These are phyloP conservation scores for Chrosomus eos DNA, from an alignment of 2,797 vertebrate species.

Conservation along the genomic window DNA sequence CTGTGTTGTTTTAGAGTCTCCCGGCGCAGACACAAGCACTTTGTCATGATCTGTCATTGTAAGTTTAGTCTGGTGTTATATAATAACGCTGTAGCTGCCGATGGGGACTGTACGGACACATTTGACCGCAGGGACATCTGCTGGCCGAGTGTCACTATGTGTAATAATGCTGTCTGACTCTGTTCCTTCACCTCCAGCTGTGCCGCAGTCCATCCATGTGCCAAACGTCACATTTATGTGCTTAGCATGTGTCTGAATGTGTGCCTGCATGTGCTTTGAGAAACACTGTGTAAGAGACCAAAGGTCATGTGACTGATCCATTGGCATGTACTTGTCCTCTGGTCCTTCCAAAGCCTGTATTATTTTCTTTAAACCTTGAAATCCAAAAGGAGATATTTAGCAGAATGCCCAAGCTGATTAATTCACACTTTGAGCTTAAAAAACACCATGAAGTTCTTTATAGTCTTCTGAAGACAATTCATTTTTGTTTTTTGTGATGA, in stretches of 20 bases:
- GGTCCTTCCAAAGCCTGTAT: background rate
- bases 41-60: constrained; percentile 33
- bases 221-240: constrained; percentile 44
- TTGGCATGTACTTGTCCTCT: background rate
- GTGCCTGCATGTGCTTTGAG: constrained; percentile 26
- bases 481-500: background rate
- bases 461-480: background rate
- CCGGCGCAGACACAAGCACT: background rate
- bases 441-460: background rate
- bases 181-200: constrained; percentile 18
- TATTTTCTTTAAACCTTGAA: background rate
- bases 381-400: background rate
- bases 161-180: constrained; percentile 3
- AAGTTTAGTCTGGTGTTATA: constrained; percentile 12
- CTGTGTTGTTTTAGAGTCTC: background rate
- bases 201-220: constrained; percentile 24
- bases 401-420: background rate
- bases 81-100: background rate
- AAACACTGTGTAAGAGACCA: constrained; percentile 11
- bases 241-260: constrained; percentile 36
- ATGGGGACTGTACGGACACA: background rate
- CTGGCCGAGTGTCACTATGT: constrained; percentile 21
- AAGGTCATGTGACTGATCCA: background rate
- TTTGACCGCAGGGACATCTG: constrained; percentile 35
- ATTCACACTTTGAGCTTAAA: background rate